Evolutionary conservation across 2,888 invertebrate genomes (phyloP).

Genomic region (Macroteleia sp.): DNA sequence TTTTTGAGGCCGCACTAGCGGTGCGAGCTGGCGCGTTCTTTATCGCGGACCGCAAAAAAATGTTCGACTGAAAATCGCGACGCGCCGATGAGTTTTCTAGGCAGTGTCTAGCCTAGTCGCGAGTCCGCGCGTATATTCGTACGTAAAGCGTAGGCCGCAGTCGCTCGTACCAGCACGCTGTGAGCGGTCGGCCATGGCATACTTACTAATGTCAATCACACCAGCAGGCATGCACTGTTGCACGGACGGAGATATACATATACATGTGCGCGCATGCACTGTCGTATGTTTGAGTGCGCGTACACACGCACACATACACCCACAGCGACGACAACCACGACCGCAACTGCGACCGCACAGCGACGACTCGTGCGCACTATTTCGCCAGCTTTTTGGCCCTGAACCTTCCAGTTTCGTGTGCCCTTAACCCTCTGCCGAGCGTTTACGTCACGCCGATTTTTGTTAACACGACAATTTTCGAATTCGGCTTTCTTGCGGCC

Average conservation of each 20-base stretch:
- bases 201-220: conserved; percentile 84
- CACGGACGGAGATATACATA: conserved; percentile 48
- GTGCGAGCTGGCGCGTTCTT: no score
- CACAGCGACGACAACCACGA: conserved; percentile 5
- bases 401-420: conserved; percentile 66
- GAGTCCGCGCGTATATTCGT: conserved; percentile 69
- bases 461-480: neutral
- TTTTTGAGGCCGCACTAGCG: no score
- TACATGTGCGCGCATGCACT: conserved; percentile 26
- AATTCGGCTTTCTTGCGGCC: neutral
- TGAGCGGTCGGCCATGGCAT: conserved; percentile 84
- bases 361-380: conserved; percentile 3
- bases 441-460: conserved; percentile 10
- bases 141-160: conserved; percentile 76
- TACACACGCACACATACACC: conserved; percentile 14
- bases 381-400: conserved; percentile 65
- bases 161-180: conserved; percentile 78
- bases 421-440: conserved; percentile 64
- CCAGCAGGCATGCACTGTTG: conserved; percentile 78
- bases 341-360: neutral
- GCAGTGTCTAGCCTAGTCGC: conserved; percentile 60
- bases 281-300: neutral
- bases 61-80: neutral
- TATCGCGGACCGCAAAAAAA: no score
- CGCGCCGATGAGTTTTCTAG: conserved; percentile 56